These are phyloP conservation scores for Morpho deidamia DNA, from an alignment of 2,888 invertebrate genomes.

Conservation along the genomic window DNA sequence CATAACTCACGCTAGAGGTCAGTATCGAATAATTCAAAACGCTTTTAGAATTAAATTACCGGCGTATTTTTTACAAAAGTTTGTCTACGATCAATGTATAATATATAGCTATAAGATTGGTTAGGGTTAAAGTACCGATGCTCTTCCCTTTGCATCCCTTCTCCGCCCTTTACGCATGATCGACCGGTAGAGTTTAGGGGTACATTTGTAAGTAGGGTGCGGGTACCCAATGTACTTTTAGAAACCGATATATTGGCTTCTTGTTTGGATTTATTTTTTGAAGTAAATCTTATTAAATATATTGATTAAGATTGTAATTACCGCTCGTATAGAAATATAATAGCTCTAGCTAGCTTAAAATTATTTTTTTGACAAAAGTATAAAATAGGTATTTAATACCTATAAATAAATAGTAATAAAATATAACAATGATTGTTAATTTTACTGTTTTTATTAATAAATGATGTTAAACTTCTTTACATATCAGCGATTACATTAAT, in stretches of 20 bases:
- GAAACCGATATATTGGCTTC: not conserved
- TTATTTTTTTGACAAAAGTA: too few relatives aligned
- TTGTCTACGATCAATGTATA: conserved; percentile 23
- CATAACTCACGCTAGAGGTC: conserved; percentile 74
- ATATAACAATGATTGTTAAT: too few relatives aligned
- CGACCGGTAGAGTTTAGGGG: conserved; percentile 76
- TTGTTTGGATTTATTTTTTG: not conserved
- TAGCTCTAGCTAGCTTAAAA: too few relatives aligned
- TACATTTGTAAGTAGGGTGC: conserved; percentile 62
- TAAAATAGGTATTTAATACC: too few relatives aligned
- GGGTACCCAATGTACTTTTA: conserved; percentile 27
- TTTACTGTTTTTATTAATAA: too few relatives aligned
- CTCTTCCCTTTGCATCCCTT: conserved; percentile 76
- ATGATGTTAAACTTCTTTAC: too few relatives aligned
- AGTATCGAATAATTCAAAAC: conserved; percentile 44
- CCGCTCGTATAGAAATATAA: too few relatives aligned
- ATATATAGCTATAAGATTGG: conserved; percentile 39
- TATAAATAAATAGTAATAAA: too few relatives aligned
- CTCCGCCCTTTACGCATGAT: conserved; percentile 78
- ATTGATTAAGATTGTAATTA: not conserved
- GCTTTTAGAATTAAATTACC: conserved; percentile 12
- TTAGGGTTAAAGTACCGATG: conserved; percentile 69
- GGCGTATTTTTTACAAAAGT: conserved; percentile 16
- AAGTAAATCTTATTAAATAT: not conserved
- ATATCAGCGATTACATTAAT: not conserved